Evolutionary conservation across 2,113 vertebrate species (phyloP).

Genomic region (Gopherus flavomarginatus): DNA sequence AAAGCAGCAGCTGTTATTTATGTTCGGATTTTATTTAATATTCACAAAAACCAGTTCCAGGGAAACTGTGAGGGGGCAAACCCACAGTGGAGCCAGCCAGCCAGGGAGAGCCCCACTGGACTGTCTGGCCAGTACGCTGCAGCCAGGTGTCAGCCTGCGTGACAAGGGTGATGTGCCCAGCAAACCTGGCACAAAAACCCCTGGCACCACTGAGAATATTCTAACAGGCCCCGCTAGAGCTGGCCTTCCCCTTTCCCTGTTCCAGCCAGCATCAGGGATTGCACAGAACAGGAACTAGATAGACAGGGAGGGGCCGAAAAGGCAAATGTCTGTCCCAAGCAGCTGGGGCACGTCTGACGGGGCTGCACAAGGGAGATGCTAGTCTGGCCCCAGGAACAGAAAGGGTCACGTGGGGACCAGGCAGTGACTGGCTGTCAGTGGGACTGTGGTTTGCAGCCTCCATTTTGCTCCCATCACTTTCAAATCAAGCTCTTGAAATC

Average conservation of each 20-base stretch:
- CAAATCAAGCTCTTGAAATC: conserved; percentile 59
- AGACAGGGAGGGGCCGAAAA: neutral
- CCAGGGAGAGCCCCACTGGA: neutral
- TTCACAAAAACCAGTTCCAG: neutral
- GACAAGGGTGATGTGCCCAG: neutral
- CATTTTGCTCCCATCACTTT: neutral
- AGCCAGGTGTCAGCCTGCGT: accelerated
- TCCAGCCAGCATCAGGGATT: accelerated
- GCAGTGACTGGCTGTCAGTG: accelerated
- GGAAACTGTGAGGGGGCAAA: neutral
- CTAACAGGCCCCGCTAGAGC: neutral
- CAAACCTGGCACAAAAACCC: neutral
- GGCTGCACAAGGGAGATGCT: neutral
- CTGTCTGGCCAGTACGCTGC: accelerated
- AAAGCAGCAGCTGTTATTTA: neutral
- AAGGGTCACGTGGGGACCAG: neutral
- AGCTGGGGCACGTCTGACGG: neutral
- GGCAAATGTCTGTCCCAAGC: neutral
- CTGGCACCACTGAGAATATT: neutral
- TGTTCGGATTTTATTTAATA: neutral
- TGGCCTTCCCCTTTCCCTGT: too few species aligned
- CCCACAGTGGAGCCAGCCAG: neutral
- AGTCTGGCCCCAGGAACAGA: accelerated
- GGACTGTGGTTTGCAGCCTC: neutral
- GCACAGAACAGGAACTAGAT: neutral